Evolutionary conservation across 2,888 invertebrate species (phyloP).

Genomic region (Lithosia quadra): DNA sequence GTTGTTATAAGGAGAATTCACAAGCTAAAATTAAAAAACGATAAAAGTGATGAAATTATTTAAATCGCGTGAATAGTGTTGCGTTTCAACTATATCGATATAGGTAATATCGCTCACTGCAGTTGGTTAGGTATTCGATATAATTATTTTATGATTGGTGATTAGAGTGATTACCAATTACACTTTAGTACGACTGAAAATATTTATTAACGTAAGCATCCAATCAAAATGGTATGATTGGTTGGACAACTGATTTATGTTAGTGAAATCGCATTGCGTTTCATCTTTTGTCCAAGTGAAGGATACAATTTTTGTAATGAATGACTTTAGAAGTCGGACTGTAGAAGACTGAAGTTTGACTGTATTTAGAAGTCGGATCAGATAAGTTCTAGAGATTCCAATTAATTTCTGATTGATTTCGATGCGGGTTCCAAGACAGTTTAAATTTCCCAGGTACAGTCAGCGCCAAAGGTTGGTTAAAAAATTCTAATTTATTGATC

Average conservation of each 20-base stretch:
- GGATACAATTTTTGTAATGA: not conserved
- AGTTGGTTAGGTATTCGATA: constrained; percentile 6
- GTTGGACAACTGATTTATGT: constrained; percentile 51
- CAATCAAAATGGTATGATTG: constrained; percentile 62
- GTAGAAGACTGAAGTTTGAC: too few species aligned
- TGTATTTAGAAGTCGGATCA: too few species aligned
- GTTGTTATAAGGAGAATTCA: not conserved
- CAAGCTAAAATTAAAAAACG: not conserved
- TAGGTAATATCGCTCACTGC: constrained; percentile 12
- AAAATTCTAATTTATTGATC: too few species aligned
- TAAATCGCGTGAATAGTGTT: constrained; percentile 16
- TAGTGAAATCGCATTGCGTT: constrained; percentile 56
- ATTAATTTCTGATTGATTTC: too few species aligned
- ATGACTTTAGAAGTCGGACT: too few species aligned
- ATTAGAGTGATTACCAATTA: constrained; percentile 44
- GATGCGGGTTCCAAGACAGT: too few species aligned
- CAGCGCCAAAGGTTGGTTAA: too few species aligned
- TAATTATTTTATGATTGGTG: constrained; percentile 19
- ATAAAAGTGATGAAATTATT: not conserved
- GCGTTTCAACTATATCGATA: constrained; percentile 43
- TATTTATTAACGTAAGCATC: constrained; percentile 40
- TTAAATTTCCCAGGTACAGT: too few species aligned
- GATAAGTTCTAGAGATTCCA: too few species aligned
- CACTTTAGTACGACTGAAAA: constrained; percentile 38
- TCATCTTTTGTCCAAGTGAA: constrained; percentile 13